These are phyloP conservation scores for Drosophila subquinaria DNA, from an alignment of 2,888 invertebrate genomes.

Conservation along the genomic window DNA sequence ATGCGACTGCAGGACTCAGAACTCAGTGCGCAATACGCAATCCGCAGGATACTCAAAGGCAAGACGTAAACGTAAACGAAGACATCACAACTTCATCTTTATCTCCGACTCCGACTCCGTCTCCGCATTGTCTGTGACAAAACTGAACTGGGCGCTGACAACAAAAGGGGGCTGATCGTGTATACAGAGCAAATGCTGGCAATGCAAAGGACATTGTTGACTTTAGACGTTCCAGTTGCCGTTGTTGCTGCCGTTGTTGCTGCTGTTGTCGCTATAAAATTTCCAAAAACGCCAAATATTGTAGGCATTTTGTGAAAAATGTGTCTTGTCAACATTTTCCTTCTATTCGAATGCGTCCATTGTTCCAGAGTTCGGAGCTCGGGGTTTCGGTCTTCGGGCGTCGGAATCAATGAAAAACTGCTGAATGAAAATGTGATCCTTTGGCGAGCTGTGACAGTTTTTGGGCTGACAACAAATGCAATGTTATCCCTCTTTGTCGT, in stretches of 20 bases:
- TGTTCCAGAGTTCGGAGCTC: slow-evolving; percentile 41
- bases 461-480: slow-evolving; percentile 78
- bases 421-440: slow-evolving; percentile 74
- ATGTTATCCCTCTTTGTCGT: slow-evolving; percentile 82
- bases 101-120: slow-evolving; percentile 49
- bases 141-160: slow-evolving; percentile 64
- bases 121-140: slow-evolving; percentile 78
- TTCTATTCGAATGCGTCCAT: slow-evolving; percentile 75
- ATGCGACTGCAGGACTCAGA: slow-evolving; percentile 7
- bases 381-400: slow-evolving; percentile 1
- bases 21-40: slow-evolving; percentile 17
- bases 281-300: slow-evolving; percentile 74
- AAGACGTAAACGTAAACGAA: slow-evolving; percentile 33
- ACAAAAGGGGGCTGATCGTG: slow-evolving; percentile 83
- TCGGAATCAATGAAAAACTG: slow-evolving; percentile 74
- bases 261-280: slow-evolving; percentile 62
- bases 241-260: slow-evolving; percentile 18
- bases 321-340: slow-evolving; percentile 72
- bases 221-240: slow-evolving; percentile 32
- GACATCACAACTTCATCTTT: slow-evolving; percentile 65
- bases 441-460: slow-evolving; percentile 75
- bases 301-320: slow-evolving; percentile 73
- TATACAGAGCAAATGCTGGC: slow-evolving; percentile 49
- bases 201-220: slow-evolving; percentile 60
- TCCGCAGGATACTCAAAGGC: slow-evolving; percentile 11